phyloP scores from a whole-genome alignment of 1,140 invertebrate genomes.

The Physella acuta region DNA sequence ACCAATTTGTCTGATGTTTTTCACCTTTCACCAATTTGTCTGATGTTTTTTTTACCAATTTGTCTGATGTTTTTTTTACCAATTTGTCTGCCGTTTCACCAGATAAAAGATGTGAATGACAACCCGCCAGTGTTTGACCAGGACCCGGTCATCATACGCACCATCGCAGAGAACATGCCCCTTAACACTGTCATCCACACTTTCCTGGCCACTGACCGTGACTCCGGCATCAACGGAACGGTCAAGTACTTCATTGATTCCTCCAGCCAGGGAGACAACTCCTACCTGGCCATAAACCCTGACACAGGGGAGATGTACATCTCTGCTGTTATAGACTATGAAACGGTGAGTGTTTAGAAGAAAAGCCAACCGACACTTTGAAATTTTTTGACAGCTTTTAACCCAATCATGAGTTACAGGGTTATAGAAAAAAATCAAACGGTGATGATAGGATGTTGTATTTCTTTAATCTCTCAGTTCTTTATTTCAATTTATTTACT shows the following conservation, averaged over 20 bases:
- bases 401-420: too few species aligned
- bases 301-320: slow-evolving; percentile 79
- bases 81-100: not conserved
- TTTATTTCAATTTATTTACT: too few species aligned
- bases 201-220: slow-evolving; percentile 49
- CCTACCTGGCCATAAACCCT: slow-evolving; percentile 75
- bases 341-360: slow-evolving; percentile 66
- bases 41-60: not conserved
- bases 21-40: not conserved
- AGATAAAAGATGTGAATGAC: slow-evolving; percentile 89
- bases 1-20: not conserved
- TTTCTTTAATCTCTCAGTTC: too few species aligned
- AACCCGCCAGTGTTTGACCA: slow-evolving; percentile 78
- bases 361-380: too few species aligned
- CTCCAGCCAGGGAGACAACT: slow-evolving; percentile 55
- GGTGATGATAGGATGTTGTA: too few species aligned
- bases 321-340: slow-evolving; percentile 76
- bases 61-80: not conserved
- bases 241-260: slow-evolving; percentile 89
- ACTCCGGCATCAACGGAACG: slow-evolving; percentile 75
- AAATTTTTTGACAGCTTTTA: too few species aligned
- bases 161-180: slow-evolving; percentile 68
- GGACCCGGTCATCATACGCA: slow-evolving; percentile 46
- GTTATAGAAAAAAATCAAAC: too few species aligned
- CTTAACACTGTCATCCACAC: slow-evolving; percentile 42